Conservation (phyloP, 2,113 vertebrate genomes). For the Merops nubicus region DNA sequence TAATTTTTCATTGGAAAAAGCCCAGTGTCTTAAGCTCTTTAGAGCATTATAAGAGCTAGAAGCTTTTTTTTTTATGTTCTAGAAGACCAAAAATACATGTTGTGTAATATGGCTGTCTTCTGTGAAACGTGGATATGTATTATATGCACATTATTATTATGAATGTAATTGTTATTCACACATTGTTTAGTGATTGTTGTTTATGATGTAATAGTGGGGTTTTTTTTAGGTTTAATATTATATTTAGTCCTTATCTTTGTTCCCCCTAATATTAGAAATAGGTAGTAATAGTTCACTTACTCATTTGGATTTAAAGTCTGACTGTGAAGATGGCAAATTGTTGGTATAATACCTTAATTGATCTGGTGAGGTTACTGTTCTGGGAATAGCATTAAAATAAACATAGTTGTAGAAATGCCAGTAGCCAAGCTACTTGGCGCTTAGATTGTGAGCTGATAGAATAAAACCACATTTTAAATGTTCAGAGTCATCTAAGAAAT, state of each 20-base stretch:
- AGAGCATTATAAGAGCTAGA: neutral
- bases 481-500: neutral
- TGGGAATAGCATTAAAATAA: neutral
- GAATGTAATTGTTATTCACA: neutral
- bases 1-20: neutral
- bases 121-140: neutral
- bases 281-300: neutral
- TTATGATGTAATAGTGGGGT: neutral
- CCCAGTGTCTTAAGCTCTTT: neutral
- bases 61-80: neutral
- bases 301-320: neutral
- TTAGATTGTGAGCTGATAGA: neutral
- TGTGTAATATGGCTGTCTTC: neutral
- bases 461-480: neutral
- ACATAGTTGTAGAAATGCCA: neutral
- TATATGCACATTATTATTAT: neutral
- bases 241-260: neutral
- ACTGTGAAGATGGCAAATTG: neutral
- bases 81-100: neutral
- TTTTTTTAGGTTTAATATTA: neutral
- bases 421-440: neutral
- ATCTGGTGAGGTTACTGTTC: neutral
- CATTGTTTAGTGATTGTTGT: neutral
- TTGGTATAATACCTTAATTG: neutral
- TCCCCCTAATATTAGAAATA: neutral